phyloP scores from a whole-genome alignment of 2,797 vertebrate genomes.

The Bradypus variegatus region DNA sequence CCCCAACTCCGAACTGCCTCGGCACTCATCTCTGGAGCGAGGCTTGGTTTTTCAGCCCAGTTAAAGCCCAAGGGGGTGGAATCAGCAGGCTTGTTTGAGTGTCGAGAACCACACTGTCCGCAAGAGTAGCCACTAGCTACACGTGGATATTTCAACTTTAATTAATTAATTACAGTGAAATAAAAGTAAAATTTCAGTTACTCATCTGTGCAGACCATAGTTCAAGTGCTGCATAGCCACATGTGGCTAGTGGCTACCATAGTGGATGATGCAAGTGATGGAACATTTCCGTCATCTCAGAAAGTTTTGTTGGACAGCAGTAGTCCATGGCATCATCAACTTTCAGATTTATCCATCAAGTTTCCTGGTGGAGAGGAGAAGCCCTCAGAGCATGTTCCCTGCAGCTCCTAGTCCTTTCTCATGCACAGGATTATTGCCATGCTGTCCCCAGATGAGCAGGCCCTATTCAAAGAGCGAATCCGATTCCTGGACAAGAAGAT shows the following conservation, averaged over 20 bases:
- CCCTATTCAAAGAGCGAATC: slow-evolving; percentile 82
- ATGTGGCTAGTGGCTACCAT: background rate
- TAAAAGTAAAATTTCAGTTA: background rate
- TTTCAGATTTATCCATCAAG: background rate
- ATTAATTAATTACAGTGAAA: background rate
- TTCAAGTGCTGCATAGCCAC: background rate
- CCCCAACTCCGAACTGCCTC: background rate
- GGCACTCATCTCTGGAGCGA: background rate
- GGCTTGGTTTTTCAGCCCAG: background rate
- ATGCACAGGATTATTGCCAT: slow-evolving; percentile 77
- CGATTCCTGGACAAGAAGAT: slow-evolving; percentile 82
- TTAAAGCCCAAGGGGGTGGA: background rate
- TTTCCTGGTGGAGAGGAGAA: background rate
- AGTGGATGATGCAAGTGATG: background rate
- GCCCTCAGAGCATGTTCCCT: background rate
- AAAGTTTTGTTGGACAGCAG: background rate
- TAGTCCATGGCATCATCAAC: background rate
- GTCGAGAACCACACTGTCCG: background rate
- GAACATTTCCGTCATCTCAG: background rate
- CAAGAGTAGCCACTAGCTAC: background rate
- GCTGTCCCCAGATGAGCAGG: slow-evolving; percentile 79
- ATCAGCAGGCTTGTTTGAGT: background rate
- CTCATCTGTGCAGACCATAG: background rate
- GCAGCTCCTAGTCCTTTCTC: background rate
- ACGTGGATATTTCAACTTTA: background rate